Percentiles rank a stretch among this genome's conserved stretches.
phyloP scores from a whole-genome alignment of 2,888 invertebrate genomes.

The Heteromyza rotundicornis region DNA sequence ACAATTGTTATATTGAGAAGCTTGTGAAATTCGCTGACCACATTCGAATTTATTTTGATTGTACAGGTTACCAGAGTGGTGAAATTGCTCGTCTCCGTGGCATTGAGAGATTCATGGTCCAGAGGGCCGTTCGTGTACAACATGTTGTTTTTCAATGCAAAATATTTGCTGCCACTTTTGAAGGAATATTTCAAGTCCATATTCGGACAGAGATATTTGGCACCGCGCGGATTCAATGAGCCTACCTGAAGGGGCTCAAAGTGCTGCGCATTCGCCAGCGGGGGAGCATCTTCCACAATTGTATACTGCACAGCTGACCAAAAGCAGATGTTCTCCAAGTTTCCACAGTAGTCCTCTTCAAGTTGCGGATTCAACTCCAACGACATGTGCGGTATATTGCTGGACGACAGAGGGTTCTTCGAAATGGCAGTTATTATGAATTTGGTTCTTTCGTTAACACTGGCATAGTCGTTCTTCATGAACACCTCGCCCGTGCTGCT shows the following conservation, averaged over 20 bases:
- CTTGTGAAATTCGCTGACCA: slow-evolving; percentile 39
- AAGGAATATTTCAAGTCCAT: slow-evolving; percentile 64
- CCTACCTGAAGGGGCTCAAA: slow-evolving; percentile 57
- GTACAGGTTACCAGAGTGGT: slow-evolving; percentile 58
- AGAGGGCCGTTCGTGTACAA: slow-evolving; percentile 60
- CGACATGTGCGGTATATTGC: slow-evolving; percentile 52
- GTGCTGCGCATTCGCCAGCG: neutral
- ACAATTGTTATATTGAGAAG: slow-evolving; percentile 67
- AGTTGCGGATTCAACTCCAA: slow-evolving; percentile 51
- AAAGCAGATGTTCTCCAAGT: slow-evolving; percentile 57
- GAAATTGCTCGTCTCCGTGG: slow-evolving; percentile 54
- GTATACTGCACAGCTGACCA: slow-evolving; percentile 55
- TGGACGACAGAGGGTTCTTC: slow-evolving; percentile 24
- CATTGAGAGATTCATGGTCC: slow-evolving; percentile 63
- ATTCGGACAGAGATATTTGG: slow-evolving; percentile 64
- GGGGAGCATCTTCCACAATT: slow-evolving; percentile 45
- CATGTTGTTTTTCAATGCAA: slow-evolving; percentile 59
- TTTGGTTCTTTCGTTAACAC: slow-evolving; percentile 39
- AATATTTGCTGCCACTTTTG: slow-evolving; percentile 52
- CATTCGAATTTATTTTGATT: slow-evolving; percentile 46
- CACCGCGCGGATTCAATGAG: slow-evolving; percentile 60
- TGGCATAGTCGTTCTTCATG: slow-evolving; percentile 52
- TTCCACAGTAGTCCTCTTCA: slow-evolving; percentile 46
- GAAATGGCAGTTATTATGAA: slow-evolving; percentile 54
- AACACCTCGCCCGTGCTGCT: slow-evolving; percentile 55